Base-by-base conservation (phyloP, 2,797 vertebrate species). In the Rhynchotus rufescens region DNA sequence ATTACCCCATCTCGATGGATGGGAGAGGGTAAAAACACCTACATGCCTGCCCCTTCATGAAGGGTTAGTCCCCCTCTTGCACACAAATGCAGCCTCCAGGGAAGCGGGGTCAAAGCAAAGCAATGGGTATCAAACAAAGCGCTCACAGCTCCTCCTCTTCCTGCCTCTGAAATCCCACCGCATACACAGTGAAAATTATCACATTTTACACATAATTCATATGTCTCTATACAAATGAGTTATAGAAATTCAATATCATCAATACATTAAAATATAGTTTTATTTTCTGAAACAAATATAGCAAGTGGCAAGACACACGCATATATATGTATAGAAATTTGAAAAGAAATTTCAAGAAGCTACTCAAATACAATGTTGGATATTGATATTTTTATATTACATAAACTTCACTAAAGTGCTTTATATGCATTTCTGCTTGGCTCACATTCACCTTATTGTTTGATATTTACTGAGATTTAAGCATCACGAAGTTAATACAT, bases 401-500 rank as follows among this genome's bases (percentile, higher is more conserved):
- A 78, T 64, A 64, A 90, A 85, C 15, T 56, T 76, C 22, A 7
- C 16, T 59, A 57, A 7, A 23, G 10, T 74, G 42, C 59, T 56
- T 75, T 47, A 22, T 14, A 75, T 17, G 13, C 16, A 71, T 62
- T 91, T 93, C 71, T 64, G 8, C n/a, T 88, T 36, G 56, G 36
- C 16, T 75, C 8, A 77, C 22, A 49, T 68, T 90, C 65, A 74
- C 86, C 80, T 66, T 88, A 20, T 42, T 62, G 77, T 86, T 76
- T 85, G 21, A 34, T 88, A 42, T 81, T 92, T 94, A 84, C 67
- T 47, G 45, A 83, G 61, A 92, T 52, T 54, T 89, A 88, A 91
- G 54, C 72, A 67, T 80, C 74, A 86, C 23, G 38, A 21, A 65
- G 28, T 82, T 80, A 77, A 76, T 69, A 84, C 15, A 10, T 68